phyloP scores from a whole-genome alignment of 2,888 invertebrate genomes.

The Hypercompe scribonia region DNA sequence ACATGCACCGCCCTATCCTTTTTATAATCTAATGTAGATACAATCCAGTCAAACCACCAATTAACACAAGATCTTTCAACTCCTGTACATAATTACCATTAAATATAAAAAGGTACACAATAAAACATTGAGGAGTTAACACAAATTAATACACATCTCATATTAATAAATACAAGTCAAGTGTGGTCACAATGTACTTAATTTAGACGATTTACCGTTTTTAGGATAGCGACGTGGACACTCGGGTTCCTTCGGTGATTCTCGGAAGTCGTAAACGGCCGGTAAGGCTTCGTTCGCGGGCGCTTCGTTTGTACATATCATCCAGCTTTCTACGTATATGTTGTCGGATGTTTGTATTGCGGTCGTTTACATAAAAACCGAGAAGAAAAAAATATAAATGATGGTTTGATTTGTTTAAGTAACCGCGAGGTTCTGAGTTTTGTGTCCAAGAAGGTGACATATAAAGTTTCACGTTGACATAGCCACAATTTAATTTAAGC shows the following conservation, averaged over 20 bases:
- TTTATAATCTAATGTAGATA: slow-evolving; percentile 30
- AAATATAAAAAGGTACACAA: slow-evolving; percentile 47
- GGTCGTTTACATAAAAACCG: slow-evolving; percentile 46
- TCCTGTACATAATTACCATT: slow-evolving; percentile 42
- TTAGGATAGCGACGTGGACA: slow-evolving; percentile 60
- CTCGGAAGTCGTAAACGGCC: slow-evolving; percentile 76
- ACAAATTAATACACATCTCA: slow-evolving; percentile 56
- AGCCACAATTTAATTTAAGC: not conserved
- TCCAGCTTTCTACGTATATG: slow-evolving; percentile 68
- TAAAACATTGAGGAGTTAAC: slow-evolving; percentile 33
- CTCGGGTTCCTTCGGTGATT: slow-evolving; percentile 58
- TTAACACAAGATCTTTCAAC: slow-evolving; percentile 47
- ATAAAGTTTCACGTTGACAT: not conserved
- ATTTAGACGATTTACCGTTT: slow-evolving; percentile 79
- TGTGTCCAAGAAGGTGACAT: not conserved
- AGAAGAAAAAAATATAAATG: slow-evolving; percentile 41
- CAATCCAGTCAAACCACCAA: slow-evolving; percentile 39
- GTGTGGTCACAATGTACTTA: slow-evolving; percentile 69
- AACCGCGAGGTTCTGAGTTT: slow-evolving; percentile 29
- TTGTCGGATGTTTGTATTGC: slow-evolving; percentile 54
- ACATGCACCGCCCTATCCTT: slow-evolving; percentile 24
- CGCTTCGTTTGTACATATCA: slow-evolving; percentile 65
- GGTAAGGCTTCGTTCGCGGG: slow-evolving; percentile 57
- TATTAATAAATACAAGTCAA: slow-evolving; percentile 56
- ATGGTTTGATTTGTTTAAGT: slow-evolving; percentile 43